Percentiles rank a stretch among this genome's conserved stretches.
phyloP scores from a whole-genome alignment of 2,888 invertebrate genomes.

The Leptura quadrifasciata region DNA sequence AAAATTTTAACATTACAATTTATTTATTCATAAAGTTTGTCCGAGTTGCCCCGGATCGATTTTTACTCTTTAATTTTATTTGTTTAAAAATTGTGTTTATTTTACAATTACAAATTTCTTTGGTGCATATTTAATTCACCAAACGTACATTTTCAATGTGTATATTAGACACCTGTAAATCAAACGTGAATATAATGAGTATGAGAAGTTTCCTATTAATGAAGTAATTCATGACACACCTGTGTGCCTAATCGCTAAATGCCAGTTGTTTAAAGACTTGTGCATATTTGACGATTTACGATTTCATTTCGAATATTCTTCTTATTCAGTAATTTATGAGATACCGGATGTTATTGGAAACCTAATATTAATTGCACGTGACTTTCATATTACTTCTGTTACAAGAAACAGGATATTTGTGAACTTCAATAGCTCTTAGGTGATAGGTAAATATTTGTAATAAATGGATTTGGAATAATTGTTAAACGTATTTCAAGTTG shows the following conservation, averaged over 20 bases:
- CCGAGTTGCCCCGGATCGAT: too few species aligned
- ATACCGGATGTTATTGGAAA: conserved; percentile 34
- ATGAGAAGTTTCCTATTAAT: conserved; percentile 34
- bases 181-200: conserved; percentile 1
- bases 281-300: conserved; percentile 41
- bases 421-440: not conserved
- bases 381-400: not conserved
- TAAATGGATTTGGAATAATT: too few species aligned
- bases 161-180: not conserved
- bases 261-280: conserved; percentile 34
- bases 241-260: conserved; percentile 39
- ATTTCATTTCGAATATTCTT: conserved; percentile 30
- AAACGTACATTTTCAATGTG: too few species aligned
- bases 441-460: too few species aligned
- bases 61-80: too few species aligned
- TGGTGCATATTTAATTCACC: too few species aligned
- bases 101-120: too few species aligned
- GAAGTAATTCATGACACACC: conserved; percentile 32
- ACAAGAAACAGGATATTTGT: conserved; percentile 12
- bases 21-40: too few species aligned
- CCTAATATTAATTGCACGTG: conserved; percentile 1
- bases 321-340: conserved; percentile 11
- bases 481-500: too few species aligned
- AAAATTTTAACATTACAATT: too few species aligned
- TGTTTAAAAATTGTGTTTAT: too few species aligned